phyloP scores from a whole-genome alignment of 23 tunicate genomes.

The Aplidium turbinatum region DNA sequence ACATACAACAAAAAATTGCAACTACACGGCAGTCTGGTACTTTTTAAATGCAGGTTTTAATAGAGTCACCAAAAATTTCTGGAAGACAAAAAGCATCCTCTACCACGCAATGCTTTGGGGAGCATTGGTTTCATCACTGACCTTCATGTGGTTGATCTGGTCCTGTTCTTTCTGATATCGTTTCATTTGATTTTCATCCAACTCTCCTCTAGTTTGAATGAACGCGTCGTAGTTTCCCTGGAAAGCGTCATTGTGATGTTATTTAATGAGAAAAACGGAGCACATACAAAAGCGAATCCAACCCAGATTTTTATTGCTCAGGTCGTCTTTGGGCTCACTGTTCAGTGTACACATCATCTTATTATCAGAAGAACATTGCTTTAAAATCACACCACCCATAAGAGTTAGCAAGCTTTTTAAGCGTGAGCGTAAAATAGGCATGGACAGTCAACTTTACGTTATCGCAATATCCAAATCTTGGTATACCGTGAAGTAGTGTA shows the following conservation, averaged over 20 bases:
- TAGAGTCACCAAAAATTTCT: not conserved
- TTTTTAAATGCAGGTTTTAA: not conserved
- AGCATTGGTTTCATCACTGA: no score
- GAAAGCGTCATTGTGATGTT: not conserved
- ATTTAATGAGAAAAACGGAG: not conserved
- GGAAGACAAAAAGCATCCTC: not conserved
- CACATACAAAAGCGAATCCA: no score
- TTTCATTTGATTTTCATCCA: slow-evolving; percentile 95
- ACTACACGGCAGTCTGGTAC: not conserved
- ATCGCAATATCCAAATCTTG: no score
- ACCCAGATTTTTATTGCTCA: no score
- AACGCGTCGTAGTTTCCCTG: slow-evolving; percentile 93
- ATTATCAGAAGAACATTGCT: no score
- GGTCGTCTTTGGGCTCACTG: no score
- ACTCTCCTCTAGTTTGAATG: slow-evolving; percentile 59
- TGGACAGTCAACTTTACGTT: no score
- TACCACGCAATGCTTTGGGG: not conserved
- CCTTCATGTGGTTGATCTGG: slow-evolving; percentile 88
- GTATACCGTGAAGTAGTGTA: slow-evolving; percentile 63
- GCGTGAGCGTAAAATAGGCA: no score
- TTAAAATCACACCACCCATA: no score
- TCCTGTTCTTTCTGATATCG: slow-evolving; percentile 90
- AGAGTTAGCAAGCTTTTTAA: no score
- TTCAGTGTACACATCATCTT: no score
- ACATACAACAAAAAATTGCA: not conserved